phyloP scores from a whole-genome alignment of 2,888 invertebrate species.

The Macaria liturata region DNA sequence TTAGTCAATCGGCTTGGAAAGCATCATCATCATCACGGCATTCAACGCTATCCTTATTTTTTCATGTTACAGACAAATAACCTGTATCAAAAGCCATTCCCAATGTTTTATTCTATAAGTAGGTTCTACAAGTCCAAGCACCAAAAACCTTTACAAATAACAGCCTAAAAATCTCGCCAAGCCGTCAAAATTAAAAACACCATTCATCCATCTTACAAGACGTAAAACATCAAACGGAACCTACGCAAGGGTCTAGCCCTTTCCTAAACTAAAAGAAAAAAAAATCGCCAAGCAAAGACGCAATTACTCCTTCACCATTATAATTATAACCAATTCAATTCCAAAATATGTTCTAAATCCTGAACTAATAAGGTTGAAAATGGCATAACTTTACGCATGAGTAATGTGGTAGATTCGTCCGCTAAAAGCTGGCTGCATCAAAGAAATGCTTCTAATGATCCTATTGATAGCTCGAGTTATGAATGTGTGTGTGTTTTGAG shows the following conservation, averaged over 20 bases:
- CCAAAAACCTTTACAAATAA: too few relatives aligned
- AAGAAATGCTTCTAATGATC: constrained; percentile 82
- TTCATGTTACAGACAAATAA: too few relatives aligned
- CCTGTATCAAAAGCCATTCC: too few relatives aligned
- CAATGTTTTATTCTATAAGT: too few relatives aligned
- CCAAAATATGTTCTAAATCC: constrained; percentile 8
- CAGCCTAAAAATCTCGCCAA: constrained; percentile 1
- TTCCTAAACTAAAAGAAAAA: constrained; percentile 53
- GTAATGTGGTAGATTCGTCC: constrained; percentile 48
- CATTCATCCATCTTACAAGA: constrained; percentile 53
- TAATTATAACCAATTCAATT: constrained; percentile 31
- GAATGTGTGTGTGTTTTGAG: constrained; percentile 61
- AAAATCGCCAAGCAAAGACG: constrained; percentile 74
- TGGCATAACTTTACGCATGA: constrained; percentile 33
- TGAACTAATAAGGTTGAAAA: constrained; percentile 43
- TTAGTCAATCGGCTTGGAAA: too few relatives aligned
- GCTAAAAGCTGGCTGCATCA: constrained; percentile 78
- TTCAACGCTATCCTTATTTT: too few relatives aligned
- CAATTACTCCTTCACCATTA: constrained; percentile 69
- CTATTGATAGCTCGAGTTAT: constrained; percentile 75
- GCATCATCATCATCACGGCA: too few relatives aligned
- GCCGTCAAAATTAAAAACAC: constrained; percentile 27
- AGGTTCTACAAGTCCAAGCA: too few relatives aligned
- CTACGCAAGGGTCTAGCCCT: constrained; percentile 51
- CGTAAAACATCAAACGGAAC: constrained; percentile 43